phyloP scores from a whole-genome alignment of 2,888 invertebrate species.

The Cosmia pyralina region DNA sequence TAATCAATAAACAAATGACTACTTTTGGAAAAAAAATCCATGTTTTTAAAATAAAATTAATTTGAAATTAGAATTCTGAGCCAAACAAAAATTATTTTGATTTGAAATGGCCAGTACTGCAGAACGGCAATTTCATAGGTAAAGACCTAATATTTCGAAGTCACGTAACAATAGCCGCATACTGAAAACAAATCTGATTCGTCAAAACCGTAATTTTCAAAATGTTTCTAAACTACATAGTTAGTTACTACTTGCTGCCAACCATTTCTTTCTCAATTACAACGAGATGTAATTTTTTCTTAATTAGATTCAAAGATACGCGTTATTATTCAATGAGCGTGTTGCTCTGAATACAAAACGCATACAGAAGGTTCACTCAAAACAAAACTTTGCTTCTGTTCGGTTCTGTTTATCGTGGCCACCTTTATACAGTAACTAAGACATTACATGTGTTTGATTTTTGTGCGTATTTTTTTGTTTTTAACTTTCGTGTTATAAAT shows the following conservation, averaged over 20 bases:
- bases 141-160: neutral
- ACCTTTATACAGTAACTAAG: neutral
- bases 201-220: constrained; percentile 1
- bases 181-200: neutral
- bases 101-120: too few relatives aligned
- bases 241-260: neutral
- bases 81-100: too few relatives aligned
- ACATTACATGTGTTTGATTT: neutral
- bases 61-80: too few relatives aligned
- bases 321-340: constrained; percentile 34
- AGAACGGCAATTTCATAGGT: too few relatives aligned
- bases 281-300: constrained; percentile 14
- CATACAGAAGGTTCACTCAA: constrained; percentile 15
- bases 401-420: neutral
- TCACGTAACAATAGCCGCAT: constrained; percentile 16
- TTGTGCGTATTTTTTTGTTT: neutral
- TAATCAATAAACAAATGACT: too few relatives aligned
- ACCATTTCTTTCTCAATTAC: constrained; percentile 40
- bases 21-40: too few relatives aligned
- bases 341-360: neutral
- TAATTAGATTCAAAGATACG: constrained; percentile 27
- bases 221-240: constrained; percentile 16
- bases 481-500: too few relatives aligned
- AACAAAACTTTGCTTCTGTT: neutral
- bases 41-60: too few relatives aligned